phyloP scores from a whole-genome alignment of 2,888 invertebrate genomes.

The Andrena bicolor region DNA sequence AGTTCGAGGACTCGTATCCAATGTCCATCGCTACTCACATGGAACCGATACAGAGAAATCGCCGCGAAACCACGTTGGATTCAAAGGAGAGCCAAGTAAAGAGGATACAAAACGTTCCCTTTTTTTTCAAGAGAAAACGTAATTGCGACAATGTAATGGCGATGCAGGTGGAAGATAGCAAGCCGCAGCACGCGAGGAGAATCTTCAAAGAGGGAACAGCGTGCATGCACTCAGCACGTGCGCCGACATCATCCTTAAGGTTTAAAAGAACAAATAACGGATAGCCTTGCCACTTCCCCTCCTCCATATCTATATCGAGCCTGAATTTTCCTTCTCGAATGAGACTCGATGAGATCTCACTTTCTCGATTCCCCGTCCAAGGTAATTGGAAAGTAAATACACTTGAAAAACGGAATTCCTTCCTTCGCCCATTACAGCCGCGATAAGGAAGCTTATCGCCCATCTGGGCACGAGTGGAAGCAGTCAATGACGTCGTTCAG shows the following conservation, averaged over 20 bases:
- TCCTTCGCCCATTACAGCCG: background rate
- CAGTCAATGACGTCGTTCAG: background rate
- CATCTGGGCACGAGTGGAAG: background rate
- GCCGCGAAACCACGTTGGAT: slow-evolving; percentile 2
- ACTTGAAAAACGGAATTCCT: background rate
- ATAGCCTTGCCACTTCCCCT: no score
- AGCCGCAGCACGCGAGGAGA: slow-evolving; percentile 36
- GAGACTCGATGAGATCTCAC: background rate
- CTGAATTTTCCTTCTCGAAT: no score
- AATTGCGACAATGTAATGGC: slow-evolving; percentile 50
- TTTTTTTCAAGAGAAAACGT: slow-evolving; percentile 20
- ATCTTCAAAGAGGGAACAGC: slow-evolving; percentile 33
- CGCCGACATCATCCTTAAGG: no score
- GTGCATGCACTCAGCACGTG: no score
- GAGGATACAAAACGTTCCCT: slow-evolving; percentile 33
- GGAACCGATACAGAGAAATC: background rate
- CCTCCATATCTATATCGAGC: no score
- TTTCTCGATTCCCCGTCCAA: slow-evolving; percentile 1
- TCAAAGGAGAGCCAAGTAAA: slow-evolving; percentile 1
- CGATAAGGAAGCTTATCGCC: slow-evolving; percentile 1
- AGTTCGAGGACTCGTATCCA: background rate
- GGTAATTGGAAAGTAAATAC: background rate
- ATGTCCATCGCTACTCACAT: background rate
- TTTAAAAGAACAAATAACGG: no score
- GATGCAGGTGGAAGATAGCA: slow-evolving; percentile 39